Evolutionary conservation across 2,113 vertebrate genomes (phyloP).

Genomic region (Notothenia coriiceps): DNA sequence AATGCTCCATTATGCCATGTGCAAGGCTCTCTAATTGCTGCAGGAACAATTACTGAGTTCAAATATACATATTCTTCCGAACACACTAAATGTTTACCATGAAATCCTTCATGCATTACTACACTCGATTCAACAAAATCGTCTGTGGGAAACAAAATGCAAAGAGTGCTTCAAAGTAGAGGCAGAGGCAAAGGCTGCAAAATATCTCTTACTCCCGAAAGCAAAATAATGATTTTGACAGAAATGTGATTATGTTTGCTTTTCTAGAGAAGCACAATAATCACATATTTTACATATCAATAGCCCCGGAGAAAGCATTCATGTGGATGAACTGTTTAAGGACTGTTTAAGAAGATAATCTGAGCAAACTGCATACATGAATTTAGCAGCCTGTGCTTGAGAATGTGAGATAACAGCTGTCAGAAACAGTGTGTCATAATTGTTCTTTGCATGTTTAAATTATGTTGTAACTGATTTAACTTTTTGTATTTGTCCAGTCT

Average conservation of each 20-base stretch:
- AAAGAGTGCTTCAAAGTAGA: slow-evolving; percentile 12
- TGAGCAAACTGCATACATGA: slow-evolving; percentile 49
- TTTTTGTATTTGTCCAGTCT: slow-evolving; percentile 1
- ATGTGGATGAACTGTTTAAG: slow-evolving; percentile 62
- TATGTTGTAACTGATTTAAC: not conserved
- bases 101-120: not conserved
- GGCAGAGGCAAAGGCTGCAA: not conserved
- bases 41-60: not conserved
- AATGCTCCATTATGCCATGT: not conserved
- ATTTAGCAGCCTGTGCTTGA: slow-evolving; percentile 30
- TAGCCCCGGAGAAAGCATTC: slow-evolving; percentile 37
- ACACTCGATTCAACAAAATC: not conserved
- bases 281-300: slow-evolving; percentile 61
- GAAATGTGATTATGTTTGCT: slow-evolving; percentile 32
- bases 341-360: slow-evolving; percentile 61
- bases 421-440: slow-evolving; percentile 7
- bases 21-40: slow-evolving; percentile 1
- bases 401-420: slow-evolving; percentile 36
- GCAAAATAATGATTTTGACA: slow-evolving; percentile 20
- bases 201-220: slow-evolving; percentile 2
- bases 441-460: slow-evolving; percentile 16
- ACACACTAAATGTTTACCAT: not conserved
- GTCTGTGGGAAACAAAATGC: slow-evolving; percentile 2
- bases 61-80: slow-evolving; percentile 10
- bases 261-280: slow-evolving; percentile 20